Base-by-base conservation (phyloP, 2,113 vertebrate genomes). In the Microcebus griseorufus region DNA sequence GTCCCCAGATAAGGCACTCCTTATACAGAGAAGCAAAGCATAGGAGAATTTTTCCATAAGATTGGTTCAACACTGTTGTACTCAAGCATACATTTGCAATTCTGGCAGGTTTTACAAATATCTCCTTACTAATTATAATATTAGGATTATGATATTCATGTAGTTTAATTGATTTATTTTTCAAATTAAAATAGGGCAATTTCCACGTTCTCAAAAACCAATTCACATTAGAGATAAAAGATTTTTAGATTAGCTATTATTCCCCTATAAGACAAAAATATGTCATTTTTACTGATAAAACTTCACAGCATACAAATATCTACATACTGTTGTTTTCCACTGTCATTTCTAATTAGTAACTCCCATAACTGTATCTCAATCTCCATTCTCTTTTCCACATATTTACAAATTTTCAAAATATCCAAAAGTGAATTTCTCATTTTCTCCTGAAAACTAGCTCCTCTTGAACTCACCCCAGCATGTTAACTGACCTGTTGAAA, bases 191-290 rank as follows among this genome's bases (percentile, higher is more conserved):
- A 85, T 62, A 79, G 9, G 75, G 17, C 25, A 34, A 32, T 79
- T 93, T 96, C 94, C 23, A 81, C 9, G 20, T 80, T 73, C 64
- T 88, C 20, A 82, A 84, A 90, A 87, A 62, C 1, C 2, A 89
- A 25, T 62, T 5, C 37, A 76, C 9, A 82, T 70, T 88, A 58
- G 34, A 64, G 39, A 70, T 93, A 87, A 81, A 88, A 83, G 72
- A 60, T 45, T 92, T 96, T 88, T 75, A 76, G 53, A 53, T 95
- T 78, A 73, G 32, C 23, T 92, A 14, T 65, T 93, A 32, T 92
- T 81, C 86, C n/a, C 88, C n/a, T 62, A 2, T 81, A 90, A 79
- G 39, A 65, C 55, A 89, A 88, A 93, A 70, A 79, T 60, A 67
- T 58, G n/a, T 16, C 12, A 48, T 87, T 60, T 85, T 93, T 78